Conservation (phyloP, 2,797 vertebrate species). For the Hemibagrus guttatus region DNA sequence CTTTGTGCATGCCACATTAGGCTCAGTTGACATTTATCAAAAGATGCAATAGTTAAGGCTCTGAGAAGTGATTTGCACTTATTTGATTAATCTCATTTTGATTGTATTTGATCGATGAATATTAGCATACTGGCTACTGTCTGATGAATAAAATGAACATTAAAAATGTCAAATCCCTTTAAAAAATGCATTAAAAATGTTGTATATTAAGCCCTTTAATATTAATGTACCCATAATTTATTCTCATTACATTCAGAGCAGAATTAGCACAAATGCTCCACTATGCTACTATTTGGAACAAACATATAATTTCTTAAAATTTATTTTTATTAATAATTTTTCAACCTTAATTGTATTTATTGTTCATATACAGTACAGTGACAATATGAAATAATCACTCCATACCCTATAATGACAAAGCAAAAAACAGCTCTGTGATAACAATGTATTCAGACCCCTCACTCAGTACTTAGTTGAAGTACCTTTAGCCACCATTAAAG, state of each 20-base stretch:
- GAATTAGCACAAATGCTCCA: neutral
- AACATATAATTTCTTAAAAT: neutral
- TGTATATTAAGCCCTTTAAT: neutral
- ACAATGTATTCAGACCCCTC: too few species aligned
- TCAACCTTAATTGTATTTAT: neutral
- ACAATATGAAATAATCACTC: too few species aligned
- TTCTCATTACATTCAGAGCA: neutral
- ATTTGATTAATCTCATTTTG: constrained; percentile 20
- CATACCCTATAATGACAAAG: too few species aligned
- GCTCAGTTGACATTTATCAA: constrained; percentile 9
- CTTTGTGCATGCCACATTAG: neutral
- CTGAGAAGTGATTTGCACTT: neutral
- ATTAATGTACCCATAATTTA: neutral
- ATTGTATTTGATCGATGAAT: constrained; percentile 17
- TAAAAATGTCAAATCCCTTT: neutral
- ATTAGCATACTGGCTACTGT: neutral
- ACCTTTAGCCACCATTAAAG: too few species aligned
- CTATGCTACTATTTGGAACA: neutral
- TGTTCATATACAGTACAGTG: neutral
- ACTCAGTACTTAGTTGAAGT: too few species aligned
- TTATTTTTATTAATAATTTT: neutral
- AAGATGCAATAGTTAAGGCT: neutral
- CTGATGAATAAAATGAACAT: neutral
- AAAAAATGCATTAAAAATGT: neutral
- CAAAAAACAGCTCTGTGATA: too few species aligned